Evolutionary conservation across 2,113 vertebrate genomes (phyloP), one percentile per base, ranked within the genome.

Genomic region (Oryzias javanicus): DNA sequence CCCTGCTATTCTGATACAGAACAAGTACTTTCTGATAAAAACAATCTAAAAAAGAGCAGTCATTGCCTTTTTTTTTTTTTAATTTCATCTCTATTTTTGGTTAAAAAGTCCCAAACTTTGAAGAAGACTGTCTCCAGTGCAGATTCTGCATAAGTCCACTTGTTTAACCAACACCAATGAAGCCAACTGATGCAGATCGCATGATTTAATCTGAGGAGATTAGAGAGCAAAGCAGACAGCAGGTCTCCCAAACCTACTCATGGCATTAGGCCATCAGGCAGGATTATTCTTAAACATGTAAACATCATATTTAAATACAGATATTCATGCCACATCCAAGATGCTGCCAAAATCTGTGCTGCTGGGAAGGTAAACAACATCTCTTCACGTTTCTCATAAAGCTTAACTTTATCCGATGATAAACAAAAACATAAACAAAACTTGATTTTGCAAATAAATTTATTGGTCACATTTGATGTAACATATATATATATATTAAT

Each of bases 141-240:
- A 19, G 55, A 72, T 48, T 64, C 51, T 78, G 58, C 52, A 69
- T 64, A 68, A 60, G 52, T 76, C 40, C 51, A 50, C 55, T 76
- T 50, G 58, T 77, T 74, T 85, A 85, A 90, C 88, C 73, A 76
- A 53, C 69, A 13, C 18, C 52, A 46, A 35, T 62, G 22, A 15
- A 80, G 72, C 74, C 76, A 85, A 86, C 73, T 74, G 78, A 80
- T 79, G 80, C 72, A 85, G 80, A 88, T 89, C 68, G 67, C 82
- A 87, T 83, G 72, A 85, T 87, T 89, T 88, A 90, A 90, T 89
- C 86, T 77, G 79, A 63, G 22, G 59, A 69, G 89, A 90, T 90
- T 88, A 88, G 52, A 64, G 83, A 63, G 72, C 25, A 80, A 82
- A 87, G 71, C 68, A 25, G 79, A 67, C 75, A 74, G 60, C 62